Evolutionary conservation across 2,113 vertebrate species (phyloP).

Genomic region (Candoia aspera): DNA sequence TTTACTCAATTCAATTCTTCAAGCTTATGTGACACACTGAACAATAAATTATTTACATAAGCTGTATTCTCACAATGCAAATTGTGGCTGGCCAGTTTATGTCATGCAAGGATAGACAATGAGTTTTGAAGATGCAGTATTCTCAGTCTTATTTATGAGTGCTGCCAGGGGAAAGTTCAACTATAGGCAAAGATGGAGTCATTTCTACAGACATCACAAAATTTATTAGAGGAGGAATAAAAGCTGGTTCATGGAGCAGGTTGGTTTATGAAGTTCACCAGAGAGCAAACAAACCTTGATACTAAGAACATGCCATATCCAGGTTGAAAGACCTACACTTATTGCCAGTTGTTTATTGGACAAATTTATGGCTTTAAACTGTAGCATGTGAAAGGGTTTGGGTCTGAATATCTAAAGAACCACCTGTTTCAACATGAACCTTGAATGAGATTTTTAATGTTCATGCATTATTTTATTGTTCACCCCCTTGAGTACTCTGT

Average conservation of each 20-base stretch:
- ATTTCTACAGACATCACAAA: not conserved
- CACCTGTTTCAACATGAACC: not conserved
- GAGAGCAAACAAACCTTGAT: not conserved
- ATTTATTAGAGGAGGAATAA: not conserved
- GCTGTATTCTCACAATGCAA: not conserved
- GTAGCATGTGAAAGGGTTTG: not conserved
- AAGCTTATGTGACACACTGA: not conserved
- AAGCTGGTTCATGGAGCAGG: not conserved
- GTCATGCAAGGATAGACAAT: not conserved
- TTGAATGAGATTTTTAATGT: not conserved
- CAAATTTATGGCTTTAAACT: not conserved
- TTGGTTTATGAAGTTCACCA: not conserved
- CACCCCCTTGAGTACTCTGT: not conserved
- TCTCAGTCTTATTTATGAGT: not conserved
- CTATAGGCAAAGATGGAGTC: not conserved
- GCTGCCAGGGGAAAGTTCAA: not conserved
- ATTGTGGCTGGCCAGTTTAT: not conserved
- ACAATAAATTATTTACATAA: not conserved
- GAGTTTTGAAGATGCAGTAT: not conserved
- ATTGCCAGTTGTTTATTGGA: not conserved
- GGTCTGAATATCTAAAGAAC: not conserved
- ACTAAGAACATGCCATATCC: not conserved
- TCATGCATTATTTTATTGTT: not conserved
- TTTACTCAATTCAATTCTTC: not conserved
- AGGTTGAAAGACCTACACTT: not conserved